Percentiles rank a stretch among this genome's conserved stretches.
These are phyloP conservation scores for Myiopsitta monachus DNA, from an alignment of 2,113 vertebrate species.

Conservation along the genomic window DNA sequence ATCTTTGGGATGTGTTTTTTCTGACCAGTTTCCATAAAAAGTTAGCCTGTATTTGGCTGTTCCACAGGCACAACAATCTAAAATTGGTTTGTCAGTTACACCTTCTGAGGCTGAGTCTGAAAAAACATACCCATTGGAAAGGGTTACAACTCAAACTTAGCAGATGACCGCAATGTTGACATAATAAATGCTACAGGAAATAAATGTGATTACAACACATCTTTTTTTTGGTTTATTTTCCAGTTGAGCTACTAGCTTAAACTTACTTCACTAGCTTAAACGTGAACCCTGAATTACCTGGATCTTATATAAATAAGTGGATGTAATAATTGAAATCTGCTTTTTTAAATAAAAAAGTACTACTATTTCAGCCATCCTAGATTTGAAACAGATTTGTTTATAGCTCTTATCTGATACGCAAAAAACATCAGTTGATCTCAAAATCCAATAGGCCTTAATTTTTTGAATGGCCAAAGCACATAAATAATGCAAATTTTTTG, in stretches of 20 bases:
- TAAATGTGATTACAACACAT: neutral
- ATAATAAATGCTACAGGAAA: neutral
- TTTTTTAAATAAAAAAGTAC: neutral
- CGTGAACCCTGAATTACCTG: neutral
- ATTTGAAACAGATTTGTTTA: neutral
- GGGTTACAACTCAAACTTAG: neutral
- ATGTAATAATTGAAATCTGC: neutral
- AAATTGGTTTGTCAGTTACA: constrained; percentile 78
- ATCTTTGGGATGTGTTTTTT: constrained; percentile 93
- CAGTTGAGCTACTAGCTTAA: neutral
- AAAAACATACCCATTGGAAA: neutral
- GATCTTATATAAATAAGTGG: neutral
- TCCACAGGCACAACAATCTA: constrained; percentile 94
- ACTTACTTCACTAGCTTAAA: neutral
- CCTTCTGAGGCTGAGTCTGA: constrained; percentile 79
- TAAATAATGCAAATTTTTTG: neutral
- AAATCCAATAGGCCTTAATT: neutral
- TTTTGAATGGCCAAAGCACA: neutral
- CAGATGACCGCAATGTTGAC: neutral
- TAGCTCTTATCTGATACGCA: neutral
- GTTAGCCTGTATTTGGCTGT: constrained; percentile 96
- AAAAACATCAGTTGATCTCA: neutral
- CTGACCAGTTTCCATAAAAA: constrained; percentile 97
- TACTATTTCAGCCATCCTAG: neutral
- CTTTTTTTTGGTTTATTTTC: neutral